Evolutionary conservation across 2,797 vertebrate genomes (phyloP), one percentile per base, ranked within the genome.

Genomic region (Darevskia mixta): DNA sequence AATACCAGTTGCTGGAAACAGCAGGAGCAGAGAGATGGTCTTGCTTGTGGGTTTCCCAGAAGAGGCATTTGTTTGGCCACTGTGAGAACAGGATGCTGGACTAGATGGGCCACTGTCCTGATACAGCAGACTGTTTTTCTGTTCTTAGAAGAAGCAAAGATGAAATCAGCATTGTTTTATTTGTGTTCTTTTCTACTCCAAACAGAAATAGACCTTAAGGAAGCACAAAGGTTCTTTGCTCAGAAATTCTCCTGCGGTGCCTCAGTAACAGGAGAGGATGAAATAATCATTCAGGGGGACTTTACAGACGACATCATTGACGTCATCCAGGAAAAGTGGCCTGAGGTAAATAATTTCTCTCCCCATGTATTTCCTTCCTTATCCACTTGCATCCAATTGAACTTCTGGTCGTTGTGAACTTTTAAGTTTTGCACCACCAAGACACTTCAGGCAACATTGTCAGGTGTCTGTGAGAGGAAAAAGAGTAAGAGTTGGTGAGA

Each of bases 251-350:
- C 99, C 93, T 99, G 99, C 18, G 99, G 99, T 95, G 99, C 98
- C 95, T 99, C 99, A 9, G 99, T 99, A 86, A 99, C 98, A 69
- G 98, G 98, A 61, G 99, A 99, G 94, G 99, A 99, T 64, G 98
- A 99, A 96, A 99, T 99, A 93, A 99, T 99, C 96, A 99, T 99
- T 98, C 99, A 99, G 98, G 99, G 98, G 95, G 99, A 99, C 96
- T 99, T 99, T 92, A 99, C 99, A 95, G 99, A 99, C 76, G 98
- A 99, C 97, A 99, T 99, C 29, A 98, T 99, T 5, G 98, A 99
- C 77, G 98, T 99, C 79, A 99, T 99, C 96, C 99, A 99, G 95
- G 99, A 99, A 95, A 99, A 99, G 94, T 99, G 99, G 99, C 98
- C 98, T 81, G 99, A 99, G 98, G 98, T 98, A 94, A 97, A 71